These are phyloP conservation scores for Anthrax anthrax DNA, from an alignment of 2,888 invertebrate genomes.

Conservation along the genomic window DNA sequence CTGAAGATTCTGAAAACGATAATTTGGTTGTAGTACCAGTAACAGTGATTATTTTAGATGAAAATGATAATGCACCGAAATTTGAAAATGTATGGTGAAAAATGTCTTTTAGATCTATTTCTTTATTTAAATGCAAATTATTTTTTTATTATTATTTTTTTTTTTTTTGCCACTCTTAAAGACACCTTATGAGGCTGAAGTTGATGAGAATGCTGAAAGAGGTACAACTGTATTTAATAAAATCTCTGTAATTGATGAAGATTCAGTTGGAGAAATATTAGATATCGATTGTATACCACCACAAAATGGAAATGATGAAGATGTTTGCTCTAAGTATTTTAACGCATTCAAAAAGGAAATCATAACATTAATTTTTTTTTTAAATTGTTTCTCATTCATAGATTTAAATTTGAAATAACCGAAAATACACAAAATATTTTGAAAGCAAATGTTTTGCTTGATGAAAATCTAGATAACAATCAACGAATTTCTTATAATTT, in stretches of 20 bases:
- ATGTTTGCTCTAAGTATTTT: constrained; percentile 30
- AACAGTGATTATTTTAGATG: constrained; percentile 71
- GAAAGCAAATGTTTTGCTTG: constrained; percentile 58
- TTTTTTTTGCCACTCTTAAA: constrained; percentile 30
- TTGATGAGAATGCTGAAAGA: constrained; percentile 58
- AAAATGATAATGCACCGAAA: constrained; percentile 74
- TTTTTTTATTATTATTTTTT: neutral
- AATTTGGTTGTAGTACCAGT: constrained; percentile 64
- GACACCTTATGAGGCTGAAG: constrained; percentile 66
- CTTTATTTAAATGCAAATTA: neutral
- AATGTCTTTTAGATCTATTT: constrained; percentile 27
- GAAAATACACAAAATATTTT: constrained; percentile 44
- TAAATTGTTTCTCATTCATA: constrained; percentile 10
- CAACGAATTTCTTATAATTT: constrained; percentile 65
- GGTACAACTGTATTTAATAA: constrained; percentile 58
- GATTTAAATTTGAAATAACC: constrained; percentile 26
- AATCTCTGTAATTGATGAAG: constrained; percentile 63
- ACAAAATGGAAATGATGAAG: constrained; percentile 33
- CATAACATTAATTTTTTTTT: no score
- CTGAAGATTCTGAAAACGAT: constrained; percentile 43
- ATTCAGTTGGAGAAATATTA: constrained; percentile 65
- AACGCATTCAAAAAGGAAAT: no score
- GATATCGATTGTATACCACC: constrained; percentile 50
- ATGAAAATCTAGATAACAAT: constrained; percentile 58
- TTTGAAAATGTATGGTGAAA: constrained; percentile 67